These are phyloP conservation scores for Hypena proboscidalis DNA, from an alignment of 2,888 invertebrate species.

Conservation along the genomic window DNA sequence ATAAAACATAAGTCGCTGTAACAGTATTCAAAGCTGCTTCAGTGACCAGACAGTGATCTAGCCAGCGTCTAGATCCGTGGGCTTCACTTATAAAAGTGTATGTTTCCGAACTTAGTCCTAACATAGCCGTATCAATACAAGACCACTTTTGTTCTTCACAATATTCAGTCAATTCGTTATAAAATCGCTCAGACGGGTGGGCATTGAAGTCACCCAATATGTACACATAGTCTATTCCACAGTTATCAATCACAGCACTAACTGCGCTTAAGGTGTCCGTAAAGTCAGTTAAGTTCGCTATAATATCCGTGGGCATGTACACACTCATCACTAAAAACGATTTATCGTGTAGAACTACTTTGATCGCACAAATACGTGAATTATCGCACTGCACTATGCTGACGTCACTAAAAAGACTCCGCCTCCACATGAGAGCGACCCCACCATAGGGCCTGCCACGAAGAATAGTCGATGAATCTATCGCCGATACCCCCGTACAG, in stretches of 20 bases:
- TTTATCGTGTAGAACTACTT: background rate
- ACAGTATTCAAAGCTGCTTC: too few relatives aligned
- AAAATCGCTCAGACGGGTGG: too few relatives aligned
- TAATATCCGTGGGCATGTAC: background rate
- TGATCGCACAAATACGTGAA: background rate
- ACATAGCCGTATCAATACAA: background rate
- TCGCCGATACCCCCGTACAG: background rate
- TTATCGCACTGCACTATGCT: background rate
- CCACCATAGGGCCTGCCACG: too few relatives aligned
- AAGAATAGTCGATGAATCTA: too few relatives aligned
- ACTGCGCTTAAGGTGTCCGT: background rate
- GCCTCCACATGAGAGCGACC: too few relatives aligned
- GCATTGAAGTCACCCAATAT: too few relatives aligned
- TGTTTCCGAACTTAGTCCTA: background rate
- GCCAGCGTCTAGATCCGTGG: background rate
- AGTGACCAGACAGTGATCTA: too few relatives aligned
- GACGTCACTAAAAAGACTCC: background rate
- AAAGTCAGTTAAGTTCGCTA: background rate
- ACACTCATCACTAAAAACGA: background rate
- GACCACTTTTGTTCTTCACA: background rate
- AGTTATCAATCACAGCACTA: background rate
- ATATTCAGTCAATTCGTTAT: background rate
- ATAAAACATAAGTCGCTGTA: too few relatives aligned
- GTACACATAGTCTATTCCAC: too few relatives aligned
- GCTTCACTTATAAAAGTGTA: too few relatives aligned